Percentiles rank a stretch among this genome's conserved stretches.
Conservation (phyloP, 2,113 vertebrate genomes). For the Callopanchax toddi region DNA sequence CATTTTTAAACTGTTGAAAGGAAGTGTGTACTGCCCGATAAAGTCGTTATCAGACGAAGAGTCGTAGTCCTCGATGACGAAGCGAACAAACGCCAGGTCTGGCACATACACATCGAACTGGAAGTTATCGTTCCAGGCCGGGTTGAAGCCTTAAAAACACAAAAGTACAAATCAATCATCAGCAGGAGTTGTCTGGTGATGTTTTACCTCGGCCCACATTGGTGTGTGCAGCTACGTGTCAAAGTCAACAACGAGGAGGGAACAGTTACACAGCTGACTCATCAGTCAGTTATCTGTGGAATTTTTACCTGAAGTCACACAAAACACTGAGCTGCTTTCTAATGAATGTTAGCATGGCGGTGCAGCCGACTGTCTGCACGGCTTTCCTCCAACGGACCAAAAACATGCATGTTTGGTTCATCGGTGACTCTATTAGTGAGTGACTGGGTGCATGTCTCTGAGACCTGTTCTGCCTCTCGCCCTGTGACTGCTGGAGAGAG, state of each 20-base stretch:
- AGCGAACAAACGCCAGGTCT: slow-evolving; percentile 88
- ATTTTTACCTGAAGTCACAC: background rate
- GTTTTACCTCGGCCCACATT: background rate
- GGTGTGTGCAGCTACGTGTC: background rate
- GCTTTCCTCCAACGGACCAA: no score
- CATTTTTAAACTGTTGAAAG: slow-evolving; percentile 88
- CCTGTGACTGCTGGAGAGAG: no score
- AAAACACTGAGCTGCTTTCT: no score
- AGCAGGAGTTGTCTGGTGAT: background rate
- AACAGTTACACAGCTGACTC: background rate
- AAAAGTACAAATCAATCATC: background rate
- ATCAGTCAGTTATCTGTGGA: background rate
- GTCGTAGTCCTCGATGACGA: slow-evolving; percentile 91
- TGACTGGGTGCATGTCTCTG: no score
- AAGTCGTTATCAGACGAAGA: slow-evolving; percentile 86
- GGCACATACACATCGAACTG: slow-evolving; percentile 88
- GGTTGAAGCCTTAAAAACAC: slow-evolving; percentile 86
- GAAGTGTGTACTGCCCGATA: slow-evolving; percentile 89
- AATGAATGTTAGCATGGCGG: no score
- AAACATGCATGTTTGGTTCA: no score
- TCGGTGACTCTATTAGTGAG: no score
- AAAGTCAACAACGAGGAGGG: background rate
- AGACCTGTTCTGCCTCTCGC: no score
- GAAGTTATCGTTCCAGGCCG: slow-evolving; percentile 87
- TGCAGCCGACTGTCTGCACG: no score